Evolutionary conservation across 92 coral and sea anemone species (phyloP).

Genomic region (Zoanthus sociatus): DNA sequence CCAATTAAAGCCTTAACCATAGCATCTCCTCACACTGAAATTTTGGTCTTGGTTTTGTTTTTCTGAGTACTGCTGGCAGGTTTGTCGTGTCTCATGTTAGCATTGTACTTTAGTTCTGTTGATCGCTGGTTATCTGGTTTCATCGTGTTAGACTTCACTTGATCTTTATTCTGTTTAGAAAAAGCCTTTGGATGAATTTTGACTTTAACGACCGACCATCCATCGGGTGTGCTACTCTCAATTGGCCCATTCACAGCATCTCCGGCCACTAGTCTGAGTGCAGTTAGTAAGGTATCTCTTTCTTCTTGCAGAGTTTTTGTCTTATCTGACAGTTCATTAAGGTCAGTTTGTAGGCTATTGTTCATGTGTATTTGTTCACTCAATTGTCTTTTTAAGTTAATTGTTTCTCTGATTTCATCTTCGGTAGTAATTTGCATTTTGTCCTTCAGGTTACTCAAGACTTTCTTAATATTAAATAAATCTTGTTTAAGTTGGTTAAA

Average conservation of each 20-base stretch:
- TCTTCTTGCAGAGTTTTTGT: not conserved
- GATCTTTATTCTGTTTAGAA: not conserved
- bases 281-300: slow-evolving; percentile 19
- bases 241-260: slow-evolving; percentile 2
- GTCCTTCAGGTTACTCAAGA: not conserved
- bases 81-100: not conserved
- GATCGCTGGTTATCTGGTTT: not conserved
- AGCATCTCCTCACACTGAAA: slow-evolving; percentile 4
- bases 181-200: not conserved
- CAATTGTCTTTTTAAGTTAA: not conserved
- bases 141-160: not conserved
- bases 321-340: not conserved
- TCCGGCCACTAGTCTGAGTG: not conserved
- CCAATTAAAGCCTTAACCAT: slow-evolving; percentile 24
- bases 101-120: not conserved
- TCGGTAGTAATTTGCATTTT: not conserved
- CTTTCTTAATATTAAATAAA: not conserved
- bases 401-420: slow-evolving; percentile 12
- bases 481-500: not conserved
- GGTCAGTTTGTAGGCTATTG: slow-evolving; percentile 2
- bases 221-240: not conserved
- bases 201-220: not conserved
- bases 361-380: not conserved
- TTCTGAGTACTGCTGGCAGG: not conserved
- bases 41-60: not conserved